These are phyloP conservation scores for Eretmocerus hayati DNA, from an alignment of 2,888 invertebrate genomes.

Conservation along the genomic window DNA sequence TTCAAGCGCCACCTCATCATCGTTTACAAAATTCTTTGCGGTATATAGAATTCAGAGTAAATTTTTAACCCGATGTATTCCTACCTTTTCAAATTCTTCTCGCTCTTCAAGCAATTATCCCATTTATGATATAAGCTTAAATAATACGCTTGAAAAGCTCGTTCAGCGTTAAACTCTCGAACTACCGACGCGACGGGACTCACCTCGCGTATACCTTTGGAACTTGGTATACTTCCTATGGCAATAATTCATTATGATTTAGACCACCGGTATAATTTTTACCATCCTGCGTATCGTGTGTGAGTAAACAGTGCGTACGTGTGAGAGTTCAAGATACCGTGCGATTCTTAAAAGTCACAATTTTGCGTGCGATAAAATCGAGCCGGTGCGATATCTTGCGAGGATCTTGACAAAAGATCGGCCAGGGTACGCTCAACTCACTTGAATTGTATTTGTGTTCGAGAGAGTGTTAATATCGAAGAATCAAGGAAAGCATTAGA, in stretches of 20 bases:
- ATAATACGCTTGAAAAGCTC: too few species aligned
- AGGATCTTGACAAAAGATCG: not conserved
- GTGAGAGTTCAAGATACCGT: not conserved
- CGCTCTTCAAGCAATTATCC: not conserved
- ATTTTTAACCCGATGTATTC: too few species aligned
- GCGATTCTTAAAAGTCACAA: too few species aligned
- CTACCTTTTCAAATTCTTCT: not conserved
- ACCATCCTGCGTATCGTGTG: too few species aligned
- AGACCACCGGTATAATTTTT: conserved; percentile 13
- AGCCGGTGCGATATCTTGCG: not conserved
- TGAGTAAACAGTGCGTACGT: not conserved
- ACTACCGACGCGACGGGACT: too few species aligned
- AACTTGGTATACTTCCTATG: conserved; percentile 11
- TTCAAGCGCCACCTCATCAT: too few species aligned
- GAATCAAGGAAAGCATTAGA: too few species aligned
- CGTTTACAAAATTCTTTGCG: too few species aligned
- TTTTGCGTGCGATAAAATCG: conserved; percentile 1
- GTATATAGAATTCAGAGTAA: too few species aligned
- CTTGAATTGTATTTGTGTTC: not conserved
- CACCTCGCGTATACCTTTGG: not conserved
- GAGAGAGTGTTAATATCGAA: too few species aligned
- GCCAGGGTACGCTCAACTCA: not conserved
- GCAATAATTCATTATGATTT: conserved; percentile 21
- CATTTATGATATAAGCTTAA: not conserved
- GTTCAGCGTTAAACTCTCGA: too few species aligned